Conservation (phyloP, 2,113 vertebrate species). For the Ondatra zibethicus region DNA sequence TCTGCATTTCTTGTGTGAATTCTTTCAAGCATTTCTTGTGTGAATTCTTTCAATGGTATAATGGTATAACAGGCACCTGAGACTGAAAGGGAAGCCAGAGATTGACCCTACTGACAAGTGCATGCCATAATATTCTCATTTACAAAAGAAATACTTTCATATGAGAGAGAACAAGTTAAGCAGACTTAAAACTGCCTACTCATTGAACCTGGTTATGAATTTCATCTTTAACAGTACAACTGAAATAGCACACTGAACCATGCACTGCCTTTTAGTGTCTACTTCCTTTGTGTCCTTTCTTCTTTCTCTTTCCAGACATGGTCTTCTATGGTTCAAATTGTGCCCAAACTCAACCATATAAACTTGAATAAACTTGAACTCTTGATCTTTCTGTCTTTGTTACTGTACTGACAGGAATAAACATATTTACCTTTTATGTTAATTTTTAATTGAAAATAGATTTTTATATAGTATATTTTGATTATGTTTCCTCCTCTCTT, state of each 20-base stretch:
- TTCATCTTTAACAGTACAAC: not conserved
- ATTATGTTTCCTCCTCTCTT: not conserved
- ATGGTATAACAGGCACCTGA: not conserved
- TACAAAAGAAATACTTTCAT: not conserved
- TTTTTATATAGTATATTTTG: not conserved
- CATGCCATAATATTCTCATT: not conserved
- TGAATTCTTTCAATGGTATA: not conserved
- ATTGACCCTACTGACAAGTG: not conserved
- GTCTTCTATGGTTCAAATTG: not conserved
- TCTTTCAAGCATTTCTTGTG: not conserved
- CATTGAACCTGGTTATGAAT: not conserved
- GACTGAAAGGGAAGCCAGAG: not conserved
- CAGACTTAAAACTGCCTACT: not conserved
- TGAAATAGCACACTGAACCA: not conserved
- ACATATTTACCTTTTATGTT: not conserved
- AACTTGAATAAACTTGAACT: not conserved
- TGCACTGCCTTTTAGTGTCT: not conserved
- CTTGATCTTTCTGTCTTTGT: not conserved
- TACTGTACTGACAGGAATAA: not conserved
- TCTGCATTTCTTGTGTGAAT: not conserved
- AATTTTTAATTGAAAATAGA: not conserved
- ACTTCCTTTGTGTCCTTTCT: not conserved
- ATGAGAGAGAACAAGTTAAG: not conserved
- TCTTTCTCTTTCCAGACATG: not conserved
- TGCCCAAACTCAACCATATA: not conserved